phyloP scores from a whole-genome alignment of 2,113 vertebrate species.

The Empidonax alnorum region DNA sequence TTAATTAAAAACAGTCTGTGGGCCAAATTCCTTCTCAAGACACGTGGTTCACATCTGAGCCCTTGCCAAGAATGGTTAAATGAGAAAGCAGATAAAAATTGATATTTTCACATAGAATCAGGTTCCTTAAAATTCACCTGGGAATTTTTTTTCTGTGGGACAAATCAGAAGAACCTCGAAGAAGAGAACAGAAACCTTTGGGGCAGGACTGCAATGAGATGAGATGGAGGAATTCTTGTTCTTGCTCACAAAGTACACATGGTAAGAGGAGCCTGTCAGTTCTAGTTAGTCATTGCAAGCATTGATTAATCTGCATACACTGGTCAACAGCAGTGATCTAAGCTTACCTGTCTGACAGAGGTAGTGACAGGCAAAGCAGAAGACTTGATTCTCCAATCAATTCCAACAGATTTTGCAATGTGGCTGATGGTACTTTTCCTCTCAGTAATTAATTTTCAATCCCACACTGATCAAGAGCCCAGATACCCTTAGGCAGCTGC shows the following conservation, averaged over 20 bases:
- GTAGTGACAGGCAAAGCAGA: background rate
- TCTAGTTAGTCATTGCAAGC: background rate
- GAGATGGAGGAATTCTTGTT: background rate
- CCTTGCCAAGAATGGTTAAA: constrained; percentile 29
- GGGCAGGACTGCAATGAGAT: background rate
- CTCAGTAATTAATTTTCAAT: background rate
- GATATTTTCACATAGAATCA: background rate
- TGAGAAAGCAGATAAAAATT: background rate
- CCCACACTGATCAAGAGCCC: background rate
- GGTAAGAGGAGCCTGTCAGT: background rate
- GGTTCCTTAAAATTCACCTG: background rate
- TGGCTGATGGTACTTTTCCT: background rate
- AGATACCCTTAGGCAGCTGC: background rate
- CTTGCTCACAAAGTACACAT: background rate
- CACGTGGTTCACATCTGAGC: constrained; percentile 25
- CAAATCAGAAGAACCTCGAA: background rate
- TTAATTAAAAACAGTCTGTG: constrained; percentile 67
- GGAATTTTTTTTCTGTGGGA: background rate
- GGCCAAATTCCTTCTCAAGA: constrained; percentile 43
- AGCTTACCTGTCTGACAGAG: background rate
- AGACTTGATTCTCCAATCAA: background rate
- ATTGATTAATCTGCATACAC: background rate
- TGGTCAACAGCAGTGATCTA: background rate
- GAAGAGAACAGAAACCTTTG: background rate
- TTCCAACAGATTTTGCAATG: background rate